Percentiles rank a stretch among this genome's conserved stretches.
Evolutionary conservation across 2,888 invertebrate genomes (phyloP).

Genomic region (Latrodectus hesperus): DNA sequence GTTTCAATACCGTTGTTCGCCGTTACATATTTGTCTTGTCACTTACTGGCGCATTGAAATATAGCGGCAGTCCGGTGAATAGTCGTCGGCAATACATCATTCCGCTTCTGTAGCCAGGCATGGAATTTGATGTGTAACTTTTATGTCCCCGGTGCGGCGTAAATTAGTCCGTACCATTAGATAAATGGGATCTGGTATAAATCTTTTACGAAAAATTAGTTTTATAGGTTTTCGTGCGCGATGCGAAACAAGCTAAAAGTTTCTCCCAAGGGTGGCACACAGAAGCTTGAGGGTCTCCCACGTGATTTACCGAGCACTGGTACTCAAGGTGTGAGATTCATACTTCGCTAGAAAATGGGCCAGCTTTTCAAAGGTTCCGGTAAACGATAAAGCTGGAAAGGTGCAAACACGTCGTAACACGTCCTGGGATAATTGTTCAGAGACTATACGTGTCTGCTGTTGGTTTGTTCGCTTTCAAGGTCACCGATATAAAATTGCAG

Average conservation of each 20-base stretch:
- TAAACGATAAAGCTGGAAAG: not conserved
- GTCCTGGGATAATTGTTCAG: not conserved
- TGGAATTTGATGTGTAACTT: conserved; percentile 62
- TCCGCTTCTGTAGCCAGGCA: conserved; percentile 13
- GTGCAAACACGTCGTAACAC: not conserved
- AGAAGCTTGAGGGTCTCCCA: not conserved
- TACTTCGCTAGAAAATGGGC: not conserved
- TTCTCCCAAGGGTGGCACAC: not conserved
- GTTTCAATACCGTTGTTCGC: conserved; percentile 58
- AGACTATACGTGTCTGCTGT: not conserved
- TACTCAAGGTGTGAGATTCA: not conserved
- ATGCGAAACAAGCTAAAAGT: conserved; percentile 3
- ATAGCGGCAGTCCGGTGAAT: conserved; percentile 20
- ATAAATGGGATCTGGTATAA: conserved; percentile 58
- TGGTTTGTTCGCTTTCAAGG: not conserved
- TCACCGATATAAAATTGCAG: not conserved
- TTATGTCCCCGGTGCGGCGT: conserved; percentile 45
- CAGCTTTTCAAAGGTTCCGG: not conserved
- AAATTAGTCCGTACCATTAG: conserved; percentile 65
- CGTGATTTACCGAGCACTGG: conserved; percentile 3
- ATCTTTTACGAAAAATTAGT: conserved; percentile 67
- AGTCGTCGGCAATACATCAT: conserved; percentile 42
- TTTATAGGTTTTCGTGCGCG: conserved; percentile 52
- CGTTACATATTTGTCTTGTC: conserved; percentile 58
- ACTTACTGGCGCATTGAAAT: conserved; percentile 42